These are phyloP conservation scores for Laterallus jamaicensis DNA, from an alignment of 2,113 vertebrate species.

Conservation along the genomic window DNA sequence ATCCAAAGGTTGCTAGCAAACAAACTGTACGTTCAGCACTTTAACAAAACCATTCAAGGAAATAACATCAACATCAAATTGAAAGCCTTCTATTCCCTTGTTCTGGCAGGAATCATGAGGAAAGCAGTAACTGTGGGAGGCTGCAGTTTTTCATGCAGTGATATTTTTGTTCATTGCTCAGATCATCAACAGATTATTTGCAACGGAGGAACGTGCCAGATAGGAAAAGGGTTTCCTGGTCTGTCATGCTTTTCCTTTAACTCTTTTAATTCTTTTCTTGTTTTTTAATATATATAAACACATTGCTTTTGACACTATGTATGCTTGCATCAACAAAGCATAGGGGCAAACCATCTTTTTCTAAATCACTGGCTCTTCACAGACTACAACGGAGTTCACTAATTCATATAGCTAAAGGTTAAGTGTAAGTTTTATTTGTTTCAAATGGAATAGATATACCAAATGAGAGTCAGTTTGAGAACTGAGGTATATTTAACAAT, in stretches of 20 bases:
- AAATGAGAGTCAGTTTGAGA: neutral
- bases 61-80: conserved; percentile 37
- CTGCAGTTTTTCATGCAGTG: conserved; percentile 42
- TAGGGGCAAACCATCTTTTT: neutral
- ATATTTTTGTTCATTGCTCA: conserved; percentile 32
- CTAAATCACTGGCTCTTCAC: neutral
- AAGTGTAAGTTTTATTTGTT: neutral
- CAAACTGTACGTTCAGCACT: conserved; percentile 54
- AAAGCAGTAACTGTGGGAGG: conserved; percentile 29
- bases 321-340: neutral
- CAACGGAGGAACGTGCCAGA: neutral
- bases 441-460: neutral
- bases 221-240: neutral
- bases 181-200: neutral
- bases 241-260: neutral
- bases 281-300: neutral
- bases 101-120: conserved; percentile 15
- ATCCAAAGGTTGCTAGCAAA: conserved; percentile 55
- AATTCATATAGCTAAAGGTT: neutral
- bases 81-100: conserved; percentile 46
- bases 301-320: neutral
- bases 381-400: neutral
- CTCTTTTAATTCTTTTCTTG: neutral
- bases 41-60: conserved; percentile 57
- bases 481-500: neutral